Conservation (phyloP, 2,113 vertebrate genomes). For the Poeciliopsis turrubarensis region DNA sequence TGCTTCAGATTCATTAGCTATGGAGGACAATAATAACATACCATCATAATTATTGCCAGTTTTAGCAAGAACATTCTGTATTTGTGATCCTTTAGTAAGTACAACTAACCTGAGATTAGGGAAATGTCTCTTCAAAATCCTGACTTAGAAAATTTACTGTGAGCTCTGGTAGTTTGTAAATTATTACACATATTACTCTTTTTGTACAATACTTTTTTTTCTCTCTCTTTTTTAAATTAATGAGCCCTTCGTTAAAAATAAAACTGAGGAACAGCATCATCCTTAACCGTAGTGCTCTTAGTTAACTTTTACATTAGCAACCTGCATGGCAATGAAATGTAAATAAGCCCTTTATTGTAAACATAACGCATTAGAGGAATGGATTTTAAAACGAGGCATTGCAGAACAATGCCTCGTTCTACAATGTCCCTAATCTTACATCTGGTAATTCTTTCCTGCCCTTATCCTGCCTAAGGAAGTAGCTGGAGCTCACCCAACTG, state of each 20-base stretch:
- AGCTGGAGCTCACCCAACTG: too few relatives aligned
- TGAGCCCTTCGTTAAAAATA: too few relatives aligned
- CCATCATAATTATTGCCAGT: constrained; percentile 56
- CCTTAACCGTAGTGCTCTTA: background rate
- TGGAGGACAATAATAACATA: constrained; percentile 58
- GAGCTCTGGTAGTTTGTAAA: background rate
- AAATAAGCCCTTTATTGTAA: too few relatives aligned
- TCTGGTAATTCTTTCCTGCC: too few relatives aligned
- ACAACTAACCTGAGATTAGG: constrained; percentile 59
- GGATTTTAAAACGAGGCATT: too few relatives aligned
- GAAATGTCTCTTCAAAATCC: constrained; percentile 32
- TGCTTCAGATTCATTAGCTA: constrained; percentile 72
- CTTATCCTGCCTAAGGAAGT: too few relatives aligned
- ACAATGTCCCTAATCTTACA: too few relatives aligned
- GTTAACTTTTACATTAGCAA: background rate
- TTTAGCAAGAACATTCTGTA: constrained; percentile 47
- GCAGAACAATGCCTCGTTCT: too few relatives aligned
- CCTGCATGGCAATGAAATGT: background rate
- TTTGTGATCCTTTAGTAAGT: constrained; percentile 57
- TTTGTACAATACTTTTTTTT: background rate
- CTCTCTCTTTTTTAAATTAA: background rate
- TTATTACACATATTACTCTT: too few relatives aligned
- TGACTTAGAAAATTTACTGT: constrained; percentile 32
- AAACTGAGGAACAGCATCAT: too few relatives aligned
- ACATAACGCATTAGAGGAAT: too few relatives aligned